A percentile compares a stretch with the other conserved stretches of the same genome.
Conservation (phyloP, 2,797 vertebrate genomes). For the Manis crassicaudata region DNA sequence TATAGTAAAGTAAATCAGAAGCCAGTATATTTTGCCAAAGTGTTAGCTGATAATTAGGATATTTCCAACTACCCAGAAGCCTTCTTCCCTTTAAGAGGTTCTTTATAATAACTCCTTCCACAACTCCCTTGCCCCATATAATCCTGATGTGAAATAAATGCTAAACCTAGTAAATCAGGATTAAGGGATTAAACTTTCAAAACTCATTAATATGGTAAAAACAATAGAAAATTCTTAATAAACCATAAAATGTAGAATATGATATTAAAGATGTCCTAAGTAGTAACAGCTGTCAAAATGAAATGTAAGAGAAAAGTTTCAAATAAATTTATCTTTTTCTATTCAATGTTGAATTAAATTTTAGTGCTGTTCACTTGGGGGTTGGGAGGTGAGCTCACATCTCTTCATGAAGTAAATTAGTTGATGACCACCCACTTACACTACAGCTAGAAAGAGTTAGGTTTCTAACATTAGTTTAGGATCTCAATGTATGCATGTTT, state of each 20-base stretch:
- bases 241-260: slow-evolving; percentile 76
- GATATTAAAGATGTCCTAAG: slow-evolving; percentile 75
- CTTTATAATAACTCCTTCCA: slow-evolving; percentile 65
- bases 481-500: neutral
- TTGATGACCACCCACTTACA: slow-evolving; percentile 63
- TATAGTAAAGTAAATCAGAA: slow-evolving; percentile 46
- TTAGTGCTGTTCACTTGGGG: slow-evolving; percentile 74
- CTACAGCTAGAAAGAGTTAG: slow-evolving; percentile 53
- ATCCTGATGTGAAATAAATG: slow-evolving; percentile 52
- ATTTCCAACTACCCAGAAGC: slow-evolving; percentile 60
- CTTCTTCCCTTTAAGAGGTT: slow-evolving; percentile 64
- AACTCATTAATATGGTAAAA: slow-evolving; percentile 71
- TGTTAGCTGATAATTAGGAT: slow-evolving; percentile 52
- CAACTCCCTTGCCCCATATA: neutral
- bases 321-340: slow-evolving; percentile 78
- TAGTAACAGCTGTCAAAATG: slow-evolving; percentile 76
- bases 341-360: slow-evolving; percentile 80
- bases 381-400: slow-evolving; percentile 71
- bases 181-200: slow-evolving; percentile 78
- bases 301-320: slow-evolving; percentile 77
- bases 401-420: slow-evolving; percentile 74
- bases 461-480: neutral
- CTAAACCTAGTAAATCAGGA: slow-evolving; percentile 77
- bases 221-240: slow-evolving; percentile 81
- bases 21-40: neutral